Evolutionary conservation across 2,888 invertebrate species (phyloP).

Genomic region (Brachyptera risi): DNA sequence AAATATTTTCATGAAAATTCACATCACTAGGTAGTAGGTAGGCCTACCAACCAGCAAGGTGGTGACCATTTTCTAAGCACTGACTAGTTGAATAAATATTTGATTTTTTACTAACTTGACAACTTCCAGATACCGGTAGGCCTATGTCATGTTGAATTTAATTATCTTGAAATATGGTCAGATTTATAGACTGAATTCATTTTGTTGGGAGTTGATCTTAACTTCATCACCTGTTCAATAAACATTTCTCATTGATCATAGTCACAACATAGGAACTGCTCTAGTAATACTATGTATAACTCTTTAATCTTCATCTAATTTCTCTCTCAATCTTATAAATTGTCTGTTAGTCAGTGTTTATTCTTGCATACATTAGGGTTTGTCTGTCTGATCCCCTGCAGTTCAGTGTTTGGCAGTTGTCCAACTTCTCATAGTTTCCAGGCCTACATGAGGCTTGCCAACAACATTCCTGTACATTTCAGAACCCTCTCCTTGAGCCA

Average conservation of each 20-base stretch:
- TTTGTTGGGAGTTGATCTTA: too few species aligned
- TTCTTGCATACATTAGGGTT: background rate
- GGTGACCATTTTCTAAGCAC: too few species aligned
- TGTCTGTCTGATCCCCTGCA: background rate
- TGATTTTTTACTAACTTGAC: too few species aligned
- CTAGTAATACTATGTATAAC: background rate
- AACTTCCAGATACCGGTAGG: too few species aligned
- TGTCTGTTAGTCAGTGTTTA: background rate
- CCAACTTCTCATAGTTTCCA: conserved; percentile 11
- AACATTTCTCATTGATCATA: background rate
- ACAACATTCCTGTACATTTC: conserved; percentile 12
- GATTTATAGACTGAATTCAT: background rate
- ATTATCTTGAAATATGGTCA: background rate
- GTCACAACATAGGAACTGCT: too few species aligned
- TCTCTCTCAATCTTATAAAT: background rate
- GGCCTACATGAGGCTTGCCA: conserved; percentile 10
- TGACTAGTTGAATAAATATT: too few species aligned
- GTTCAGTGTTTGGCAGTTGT: conserved; percentile 7
- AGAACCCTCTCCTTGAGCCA: conserved; percentile 16
- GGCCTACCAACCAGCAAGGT: too few species aligned
- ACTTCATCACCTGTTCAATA: background rate
- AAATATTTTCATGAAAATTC: too few species aligned
- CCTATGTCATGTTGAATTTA: too few species aligned
- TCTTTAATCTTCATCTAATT: background rate
- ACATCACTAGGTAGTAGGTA: too few species aligned